These are phyloP conservation scores for Pharmacophagus antenor DNA, from an alignment of 2,888 invertebrate genomes.

Conservation along the genomic window DNA sequence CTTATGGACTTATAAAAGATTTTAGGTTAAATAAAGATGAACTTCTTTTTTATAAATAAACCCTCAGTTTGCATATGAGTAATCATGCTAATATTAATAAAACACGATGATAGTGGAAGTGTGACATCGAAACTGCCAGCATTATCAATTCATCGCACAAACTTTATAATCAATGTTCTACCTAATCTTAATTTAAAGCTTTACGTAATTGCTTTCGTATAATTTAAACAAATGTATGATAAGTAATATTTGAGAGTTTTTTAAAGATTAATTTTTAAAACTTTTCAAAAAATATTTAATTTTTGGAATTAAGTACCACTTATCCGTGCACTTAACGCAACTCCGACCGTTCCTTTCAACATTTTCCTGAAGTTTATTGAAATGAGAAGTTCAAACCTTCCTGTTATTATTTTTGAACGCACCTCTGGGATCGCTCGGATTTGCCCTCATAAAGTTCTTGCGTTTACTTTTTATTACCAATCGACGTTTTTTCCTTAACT, in stretches of 20 bases:
- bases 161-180: too few relatives aligned
- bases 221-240: too few relatives aligned
- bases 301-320: slow-evolving; percentile 16
- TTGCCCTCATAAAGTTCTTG: slow-evolving; percentile 20
- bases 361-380: slow-evolving; percentile 25
- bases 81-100: too few relatives aligned
- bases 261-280: not conserved
- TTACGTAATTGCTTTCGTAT: too few relatives aligned
- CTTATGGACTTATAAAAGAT: not conserved
- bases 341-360: slow-evolving; percentile 21
- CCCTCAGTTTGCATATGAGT: not conserved
- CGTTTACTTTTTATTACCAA: slow-evolving; percentile 41
- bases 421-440: slow-evolving; percentile 14
- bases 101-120: too few relatives aligned
- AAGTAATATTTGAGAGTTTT: too few relatives aligned
- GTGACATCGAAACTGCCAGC: too few relatives aligned
- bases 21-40: not conserved
- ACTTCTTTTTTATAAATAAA: not conserved
- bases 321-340: slow-evolving; percentile 11
- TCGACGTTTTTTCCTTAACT: slow-evolving; percentile 43
- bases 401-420: slow-evolving; percentile 25
- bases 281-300: not conserved
- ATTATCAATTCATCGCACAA: too few relatives aligned
- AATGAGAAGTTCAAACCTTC: slow-evolving; percentile 19
- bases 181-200: too few relatives aligned